A percentile compares a stretch with the other conserved stretches of the same genome.
Evolutionary conservation across 2,113 vertebrate genomes (phyloP).

Genomic region (Pungitius pungitius): DNA sequence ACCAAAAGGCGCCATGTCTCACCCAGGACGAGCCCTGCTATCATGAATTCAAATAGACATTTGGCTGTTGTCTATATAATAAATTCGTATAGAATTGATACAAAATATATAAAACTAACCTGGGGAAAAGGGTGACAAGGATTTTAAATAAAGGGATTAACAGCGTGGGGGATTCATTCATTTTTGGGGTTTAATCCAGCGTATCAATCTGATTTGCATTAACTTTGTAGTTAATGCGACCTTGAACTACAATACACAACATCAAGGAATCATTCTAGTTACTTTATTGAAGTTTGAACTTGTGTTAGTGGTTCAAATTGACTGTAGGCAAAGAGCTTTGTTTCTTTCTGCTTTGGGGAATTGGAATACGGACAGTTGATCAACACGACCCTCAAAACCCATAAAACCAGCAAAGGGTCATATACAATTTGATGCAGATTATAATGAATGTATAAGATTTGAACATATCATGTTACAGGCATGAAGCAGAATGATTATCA

Average conservation of each 20-base stretch:
- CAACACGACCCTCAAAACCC: not conserved
- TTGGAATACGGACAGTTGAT: not conserved
- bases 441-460: not conserved
- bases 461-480: conserved; percentile 3
- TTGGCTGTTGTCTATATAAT: not conserved
- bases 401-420: conserved; percentile 2
- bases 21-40: conserved; percentile 3
- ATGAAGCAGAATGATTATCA: conserved; percentile 21
- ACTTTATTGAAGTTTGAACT: not conserved
- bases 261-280: not conserved
- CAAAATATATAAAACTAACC: too few species aligned
- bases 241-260: not conserved
- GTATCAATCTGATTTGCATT: not conserved
- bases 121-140: too few species aligned
- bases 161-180: not conserved
- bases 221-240: not conserved
- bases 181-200: not conserved
- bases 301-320: not conserved
- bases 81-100: not conserved
- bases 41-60: not conserved
- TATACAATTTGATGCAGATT: conserved; percentile 4
- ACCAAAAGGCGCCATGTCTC: conserved; percentile 6
- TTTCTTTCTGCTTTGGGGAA: not conserved
- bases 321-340: not conserved
- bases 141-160: not conserved